These are phyloP conservation scores for Ooceraea biroi DNA, from an alignment of 1,140 invertebrate species.

Conservation along the genomic window DNA sequence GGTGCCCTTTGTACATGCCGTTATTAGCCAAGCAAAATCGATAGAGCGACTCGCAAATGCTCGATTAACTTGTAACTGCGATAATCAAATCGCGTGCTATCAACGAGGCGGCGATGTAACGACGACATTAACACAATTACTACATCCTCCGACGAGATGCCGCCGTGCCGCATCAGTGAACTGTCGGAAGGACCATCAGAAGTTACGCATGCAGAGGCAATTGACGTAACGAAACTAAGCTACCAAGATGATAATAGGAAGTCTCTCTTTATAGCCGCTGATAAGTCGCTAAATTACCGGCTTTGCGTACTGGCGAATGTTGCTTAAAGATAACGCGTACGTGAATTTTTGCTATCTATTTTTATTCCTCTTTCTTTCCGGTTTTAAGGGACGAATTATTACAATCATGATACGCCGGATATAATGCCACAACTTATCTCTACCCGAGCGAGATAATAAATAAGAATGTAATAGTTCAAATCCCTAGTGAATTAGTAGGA, in stretches of 20 bases:
- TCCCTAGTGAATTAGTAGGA: no score
- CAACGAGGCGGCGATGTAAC: slow-evolving; percentile 49
- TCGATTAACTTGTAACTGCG: slow-evolving; percentile 53
- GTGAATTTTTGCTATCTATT: neutral
- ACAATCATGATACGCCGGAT: neutral
- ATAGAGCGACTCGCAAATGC: slow-evolving; percentile 28
- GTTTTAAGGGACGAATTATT: neutral
- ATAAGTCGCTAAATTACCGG: slow-evolving; percentile 59
- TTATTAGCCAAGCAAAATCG: slow-evolving; percentile 22
- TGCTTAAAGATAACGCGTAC: slow-evolving; percentile 46
- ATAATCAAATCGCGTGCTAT: slow-evolving; percentile 58
- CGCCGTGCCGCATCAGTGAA: neutral
- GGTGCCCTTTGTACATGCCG: slow-evolving; percentile 20
- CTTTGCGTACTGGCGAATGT: slow-evolving; percentile 7
- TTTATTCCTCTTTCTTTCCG: neutral
- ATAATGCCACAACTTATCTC: neutral
- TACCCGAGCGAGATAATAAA: neutral
- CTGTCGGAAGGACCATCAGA: slow-evolving; percentile 39
- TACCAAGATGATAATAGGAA: slow-evolving; percentile 47
- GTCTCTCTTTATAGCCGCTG: slow-evolving; percentile 44
- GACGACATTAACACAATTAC: slow-evolving; percentile 53
- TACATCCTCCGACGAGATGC: slow-evolving; percentile 31
- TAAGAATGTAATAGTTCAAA: neutral
- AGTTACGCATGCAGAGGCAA: slow-evolving; percentile 38
- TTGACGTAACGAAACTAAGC: slow-evolving; percentile 56